Base-by-base conservation (phyloP, 2,113 vertebrate species). In the Thryonomys swinderianus region DNA sequence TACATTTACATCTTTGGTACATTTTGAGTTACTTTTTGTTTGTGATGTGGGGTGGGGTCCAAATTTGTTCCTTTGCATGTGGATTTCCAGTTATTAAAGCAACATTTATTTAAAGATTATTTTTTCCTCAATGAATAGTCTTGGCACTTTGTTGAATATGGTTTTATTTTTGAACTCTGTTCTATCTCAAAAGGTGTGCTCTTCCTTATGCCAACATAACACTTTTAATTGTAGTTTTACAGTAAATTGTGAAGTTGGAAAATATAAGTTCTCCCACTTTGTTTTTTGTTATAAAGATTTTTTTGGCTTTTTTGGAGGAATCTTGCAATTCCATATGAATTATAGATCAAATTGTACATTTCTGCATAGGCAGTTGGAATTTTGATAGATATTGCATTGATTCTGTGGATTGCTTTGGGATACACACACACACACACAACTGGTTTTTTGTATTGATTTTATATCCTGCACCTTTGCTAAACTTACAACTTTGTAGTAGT, bases 191-290 rank as follows among this genome's bases (percentile, higher is more conserved):
- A 87, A 61, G 69, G 7, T 66, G 27, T 67, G 14, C 79, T 21
- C 89, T 2, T 93, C 42, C 25, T 91, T 66, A 78, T 51, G 74
- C 11, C 74, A 83, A 40, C 66, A 55, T 5, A 71, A 59, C 32
- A 59, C 45, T 59, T 88, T 95, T 89, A 48, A 55, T 85, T 84
- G 21, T 81, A 83, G 59, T 51, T 90, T 94, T 92, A 25, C 59
- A 62, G 48, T 62, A 74, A 88, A 32, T 27, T 96, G 95, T 86
- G 83, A 93, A 97, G 91, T 79, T 78, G n/a, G 25, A 16, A 92
- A 80, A 34, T 74, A 5, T 61, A 42, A 92, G 20, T 89, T 71
- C n/a, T 82, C 14, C 10, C 16, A 59, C 45, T 85, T 93, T 82
- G 42, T 90, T 88, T 74, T 45, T 74, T 32, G 73, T 95, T 90